Evolutionary conservation across 2,797 vertebrate species (phyloP).

Genomic region (Furcifer pardalis): DNA sequence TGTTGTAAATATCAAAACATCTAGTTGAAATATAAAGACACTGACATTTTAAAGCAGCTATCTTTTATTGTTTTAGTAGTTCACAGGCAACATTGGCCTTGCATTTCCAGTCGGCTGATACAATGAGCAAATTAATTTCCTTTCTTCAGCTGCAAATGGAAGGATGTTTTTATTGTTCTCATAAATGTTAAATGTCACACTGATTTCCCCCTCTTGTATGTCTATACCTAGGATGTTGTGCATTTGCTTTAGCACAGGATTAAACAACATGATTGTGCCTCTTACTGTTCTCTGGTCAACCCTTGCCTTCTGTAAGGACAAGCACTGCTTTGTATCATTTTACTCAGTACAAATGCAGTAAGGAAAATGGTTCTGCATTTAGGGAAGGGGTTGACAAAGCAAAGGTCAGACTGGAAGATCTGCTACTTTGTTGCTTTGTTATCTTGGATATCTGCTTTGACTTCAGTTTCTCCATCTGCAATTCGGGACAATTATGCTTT

Average conservation of each 20-base stretch:
- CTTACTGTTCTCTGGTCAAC: neutral
- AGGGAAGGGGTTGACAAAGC: neutral
- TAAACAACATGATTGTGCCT: conserved; percentile 6
- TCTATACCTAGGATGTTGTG: neutral
- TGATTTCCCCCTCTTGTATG: neutral
- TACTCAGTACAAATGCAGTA: neutral
- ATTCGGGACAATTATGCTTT: conserved; percentile 6
- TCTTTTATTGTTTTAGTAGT: conserved; percentile 62
- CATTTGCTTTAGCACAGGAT: neutral
- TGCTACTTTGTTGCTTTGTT: neutral
- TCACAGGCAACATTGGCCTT: conserved; percentile 61
- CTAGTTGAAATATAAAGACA: conserved; percentile 43
- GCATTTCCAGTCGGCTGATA: conserved; percentile 49
- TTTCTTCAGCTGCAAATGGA: conserved; percentile 53
- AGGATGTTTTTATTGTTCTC: conserved; percentile 64
- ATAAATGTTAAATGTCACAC: conserved; percentile 61
- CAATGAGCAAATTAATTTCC: conserved; percentile 55
- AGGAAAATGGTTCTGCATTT: neutral
- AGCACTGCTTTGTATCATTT: conserved; percentile 2
- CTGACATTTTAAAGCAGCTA: conserved; percentile 52
- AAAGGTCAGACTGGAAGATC: conserved; percentile 1
- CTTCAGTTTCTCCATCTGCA: conserved; percentile 8
- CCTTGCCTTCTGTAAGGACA: neutral
- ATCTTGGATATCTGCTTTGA: neutral
- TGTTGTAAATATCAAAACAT: conserved; percentile 25